phyloP scores from a whole-genome alignment of 2,113 vertebrate genomes.

The Caretta caretta region DNA sequence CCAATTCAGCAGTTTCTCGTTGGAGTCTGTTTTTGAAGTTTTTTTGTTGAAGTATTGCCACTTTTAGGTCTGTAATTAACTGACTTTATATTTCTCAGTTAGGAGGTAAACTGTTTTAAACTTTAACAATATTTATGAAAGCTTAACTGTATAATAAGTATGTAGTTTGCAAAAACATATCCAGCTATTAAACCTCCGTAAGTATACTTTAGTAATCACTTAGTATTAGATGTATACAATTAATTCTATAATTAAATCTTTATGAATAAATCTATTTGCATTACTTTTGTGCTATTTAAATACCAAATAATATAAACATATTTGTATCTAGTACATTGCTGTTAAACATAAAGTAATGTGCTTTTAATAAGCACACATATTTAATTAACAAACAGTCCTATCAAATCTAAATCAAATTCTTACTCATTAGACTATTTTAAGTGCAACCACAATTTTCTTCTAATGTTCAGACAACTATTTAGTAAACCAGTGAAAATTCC shows the following conservation, averaged over 20 bases:
- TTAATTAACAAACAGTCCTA: slow-evolving; percentile 40
- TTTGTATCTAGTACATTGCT: slow-evolving; percentile 2
- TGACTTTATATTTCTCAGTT: neutral
- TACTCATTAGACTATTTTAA: slow-evolving; percentile 38
- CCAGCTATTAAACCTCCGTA: neutral
- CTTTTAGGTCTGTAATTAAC: neutral
- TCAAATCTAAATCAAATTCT: slow-evolving; percentile 53
- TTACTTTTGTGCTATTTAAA: slow-evolving; percentile 2
- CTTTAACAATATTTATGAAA: neutral
- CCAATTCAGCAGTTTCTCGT: too few species aligned
- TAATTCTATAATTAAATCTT: neutral
- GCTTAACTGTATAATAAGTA: neutral
- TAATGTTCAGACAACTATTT: slow-evolving; percentile 43
- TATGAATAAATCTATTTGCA: neutral
- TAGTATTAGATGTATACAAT: neutral
- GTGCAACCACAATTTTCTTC: slow-evolving; percentile 26
- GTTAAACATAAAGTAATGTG: slow-evolving; percentile 30
- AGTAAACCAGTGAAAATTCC: slow-evolving; percentile 8
- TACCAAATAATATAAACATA: slow-evolving; percentile 44
- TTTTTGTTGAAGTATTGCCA: too few species aligned
- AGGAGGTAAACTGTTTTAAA: neutral
- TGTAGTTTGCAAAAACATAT: neutral
- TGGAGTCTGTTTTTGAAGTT: too few species aligned
- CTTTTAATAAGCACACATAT: slow-evolving; percentile 23
- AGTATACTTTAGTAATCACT: neutral